These are phyloP conservation scores for Listrodromus nycthemerus DNA, from an alignment of 2,888 invertebrate species.

Conservation along the genomic window DNA sequence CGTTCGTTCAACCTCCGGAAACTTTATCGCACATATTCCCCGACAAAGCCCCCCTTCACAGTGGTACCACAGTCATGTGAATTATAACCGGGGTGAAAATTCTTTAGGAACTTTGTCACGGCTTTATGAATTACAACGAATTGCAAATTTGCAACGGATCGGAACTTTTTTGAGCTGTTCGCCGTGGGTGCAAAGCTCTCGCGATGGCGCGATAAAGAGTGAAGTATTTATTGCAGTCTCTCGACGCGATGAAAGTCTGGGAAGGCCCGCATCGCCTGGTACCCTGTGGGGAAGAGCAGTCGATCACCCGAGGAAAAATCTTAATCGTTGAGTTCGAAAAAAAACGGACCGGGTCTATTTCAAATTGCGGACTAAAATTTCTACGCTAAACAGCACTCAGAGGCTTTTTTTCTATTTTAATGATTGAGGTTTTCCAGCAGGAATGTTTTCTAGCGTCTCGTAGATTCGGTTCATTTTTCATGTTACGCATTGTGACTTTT, in stretches of 20 bases:
- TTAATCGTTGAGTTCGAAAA: too few species aligned
- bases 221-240: background rate
- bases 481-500: too few species aligned
- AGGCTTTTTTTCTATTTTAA: too few species aligned
- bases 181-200: background rate
- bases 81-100: background rate
- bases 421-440: too few species aligned
- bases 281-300: background rate
- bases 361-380: too few species aligned
- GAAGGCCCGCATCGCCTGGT: background rate
- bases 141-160: background rate
- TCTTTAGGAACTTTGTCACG: background rate
- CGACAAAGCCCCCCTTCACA: background rate
- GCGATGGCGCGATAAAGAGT: background rate
- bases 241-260: background rate
- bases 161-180: background rate
- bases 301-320: too few species aligned
- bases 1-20: slow-evolving; percentile 20
- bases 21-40: background rate
- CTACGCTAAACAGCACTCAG: too few species aligned
- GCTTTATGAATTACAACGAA: background rate
- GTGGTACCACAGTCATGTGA: background rate
- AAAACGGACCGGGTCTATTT: too few species aligned
- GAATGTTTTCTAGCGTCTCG: too few species aligned
- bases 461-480: too few species aligned